Evolutionary conservation across 2,113 vertebrate species (phyloP).

Genomic region (Lampris megalopsis): DNA sequence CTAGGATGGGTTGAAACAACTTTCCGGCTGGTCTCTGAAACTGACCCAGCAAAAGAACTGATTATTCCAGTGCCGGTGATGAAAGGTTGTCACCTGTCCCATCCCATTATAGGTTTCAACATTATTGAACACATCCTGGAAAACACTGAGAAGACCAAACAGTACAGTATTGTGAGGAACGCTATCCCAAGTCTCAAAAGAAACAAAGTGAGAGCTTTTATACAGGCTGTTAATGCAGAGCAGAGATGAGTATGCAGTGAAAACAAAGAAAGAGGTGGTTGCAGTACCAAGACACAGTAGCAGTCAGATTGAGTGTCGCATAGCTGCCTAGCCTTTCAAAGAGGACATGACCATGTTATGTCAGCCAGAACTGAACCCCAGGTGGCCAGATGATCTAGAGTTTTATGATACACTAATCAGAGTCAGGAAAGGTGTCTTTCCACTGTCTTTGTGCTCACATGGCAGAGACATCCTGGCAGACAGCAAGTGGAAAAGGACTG

Average conservation of each 20-base stretch:
- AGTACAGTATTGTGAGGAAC: background rate
- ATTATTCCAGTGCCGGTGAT: slow-evolving; percentile 22
- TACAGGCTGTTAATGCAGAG: background rate
- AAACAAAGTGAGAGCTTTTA: slow-evolving; percentile 7
- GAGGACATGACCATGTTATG: slow-evolving; percentile 1
- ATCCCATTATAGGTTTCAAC: background rate
- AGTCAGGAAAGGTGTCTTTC: background rate
- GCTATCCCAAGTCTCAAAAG: slow-evolving; percentile 15
- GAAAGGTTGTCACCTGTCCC: background rate
- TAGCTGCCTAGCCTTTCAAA: background rate
- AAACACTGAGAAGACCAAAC: background rate
- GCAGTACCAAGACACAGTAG: background rate
- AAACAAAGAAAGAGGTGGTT: slow-evolving; percentile 2
- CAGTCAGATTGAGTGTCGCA: background rate
- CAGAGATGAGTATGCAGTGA: background rate
- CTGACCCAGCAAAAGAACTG: background rate
- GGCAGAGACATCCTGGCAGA: too few relatives aligned
- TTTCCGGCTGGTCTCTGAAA: background rate
- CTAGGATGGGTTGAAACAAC: slow-evolving; percentile 5
- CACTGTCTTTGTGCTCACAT: background rate
- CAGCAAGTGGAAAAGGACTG: too few relatives aligned
- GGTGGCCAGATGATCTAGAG: slow-evolving; percentile 7
- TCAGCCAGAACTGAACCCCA: slow-evolving; percentile 3
- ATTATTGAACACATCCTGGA: slow-evolving; percentile 24
- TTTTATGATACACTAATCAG: background rate